These are phyloP conservation scores for Orius laevigatus DNA, from an alignment of 1,140 invertebrate species.

Conservation along the genomic window DNA sequence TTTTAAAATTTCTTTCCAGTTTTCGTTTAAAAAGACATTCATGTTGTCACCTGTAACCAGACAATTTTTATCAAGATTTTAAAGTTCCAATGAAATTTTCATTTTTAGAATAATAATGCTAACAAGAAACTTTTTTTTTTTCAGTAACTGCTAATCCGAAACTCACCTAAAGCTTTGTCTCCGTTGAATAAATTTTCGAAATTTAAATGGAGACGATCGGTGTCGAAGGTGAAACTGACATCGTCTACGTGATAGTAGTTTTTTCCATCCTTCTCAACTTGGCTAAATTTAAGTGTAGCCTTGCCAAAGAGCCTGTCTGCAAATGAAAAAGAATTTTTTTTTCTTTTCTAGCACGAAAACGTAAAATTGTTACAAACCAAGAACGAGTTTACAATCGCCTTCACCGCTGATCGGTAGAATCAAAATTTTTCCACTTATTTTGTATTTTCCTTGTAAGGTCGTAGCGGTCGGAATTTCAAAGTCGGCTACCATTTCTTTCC, in stretches of 20 bases:
- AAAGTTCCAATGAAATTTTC: background rate
- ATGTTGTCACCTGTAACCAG: constrained; percentile 25
- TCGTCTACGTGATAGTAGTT: constrained; percentile 15
- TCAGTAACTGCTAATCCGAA: background rate
- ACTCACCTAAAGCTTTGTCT: no score
- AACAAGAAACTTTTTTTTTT: background rate
- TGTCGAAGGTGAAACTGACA: constrained; percentile 17
- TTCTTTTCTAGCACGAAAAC: background rate
- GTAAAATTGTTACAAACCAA: constrained; percentile 18
- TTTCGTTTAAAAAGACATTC: constrained; percentile 28
- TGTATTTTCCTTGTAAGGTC: constrained; percentile 18
- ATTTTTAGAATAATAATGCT: background rate
- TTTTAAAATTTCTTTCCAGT: constrained; percentile 25
- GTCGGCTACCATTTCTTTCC: no score
- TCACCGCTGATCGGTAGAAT: constrained; percentile 21
- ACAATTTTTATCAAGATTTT: background rate
- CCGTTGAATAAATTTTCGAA: constrained; percentile 23
- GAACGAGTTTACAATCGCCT: constrained; percentile 19
- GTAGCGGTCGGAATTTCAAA: background rate
- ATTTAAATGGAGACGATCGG: constrained; percentile 16
- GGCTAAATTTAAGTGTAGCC: constrained; percentile 11
- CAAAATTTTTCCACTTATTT: constrained; percentile 22
- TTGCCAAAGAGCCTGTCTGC: constrained; percentile 19
- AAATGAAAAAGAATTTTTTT: constrained; percentile 9
- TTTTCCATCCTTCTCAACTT: constrained; percentile 14